Conservation (phyloP, 2,797 vertebrate genomes). For the Rhynchonycteris naso region DNA sequence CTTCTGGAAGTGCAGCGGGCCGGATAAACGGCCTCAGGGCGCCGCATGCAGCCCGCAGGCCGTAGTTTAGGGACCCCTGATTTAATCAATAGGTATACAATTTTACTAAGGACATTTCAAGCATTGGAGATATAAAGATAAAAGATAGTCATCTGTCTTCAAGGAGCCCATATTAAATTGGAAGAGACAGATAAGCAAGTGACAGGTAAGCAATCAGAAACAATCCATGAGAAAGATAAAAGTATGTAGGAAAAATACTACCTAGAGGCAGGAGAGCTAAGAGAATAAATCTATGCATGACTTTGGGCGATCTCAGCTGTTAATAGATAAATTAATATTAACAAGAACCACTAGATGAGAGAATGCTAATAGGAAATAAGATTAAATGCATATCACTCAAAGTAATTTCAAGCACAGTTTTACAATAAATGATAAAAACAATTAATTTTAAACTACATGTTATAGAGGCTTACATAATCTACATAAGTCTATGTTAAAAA, state of each 20-base stretch:
- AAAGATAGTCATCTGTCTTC: conserved; percentile 22
- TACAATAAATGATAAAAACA: conserved; percentile 20
- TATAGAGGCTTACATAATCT: not conserved
- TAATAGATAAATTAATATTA: conserved; percentile 4
- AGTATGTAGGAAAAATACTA: not conserved
- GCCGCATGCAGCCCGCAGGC: too few species aligned
- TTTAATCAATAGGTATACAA: not conserved
- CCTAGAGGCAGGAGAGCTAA: not conserved
- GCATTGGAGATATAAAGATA: not conserved
- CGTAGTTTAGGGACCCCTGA: too few species aligned
- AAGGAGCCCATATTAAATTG: not conserved
- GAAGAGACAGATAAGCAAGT: not conserved
- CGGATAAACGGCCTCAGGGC: too few species aligned
- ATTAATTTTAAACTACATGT: conserved; percentile 7
- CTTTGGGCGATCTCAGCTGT: not conserved
- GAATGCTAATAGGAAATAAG: not conserved
- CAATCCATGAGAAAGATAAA: not conserved
- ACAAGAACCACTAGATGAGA: conserved; percentile 3
- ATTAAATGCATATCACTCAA: conserved; percentile 41
- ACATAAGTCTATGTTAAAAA: conserved; percentile 16
- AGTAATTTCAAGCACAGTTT: conserved; percentile 45
- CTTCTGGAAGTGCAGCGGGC: too few species aligned
- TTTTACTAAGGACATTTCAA: conserved; percentile 38
- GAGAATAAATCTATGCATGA: not conserved
- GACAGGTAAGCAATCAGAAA: not conserved